These are phyloP conservation scores for Globodera rostochiensis DNA, from an alignment of 1,140 invertebrate genomes.

Conservation along the genomic window DNA sequence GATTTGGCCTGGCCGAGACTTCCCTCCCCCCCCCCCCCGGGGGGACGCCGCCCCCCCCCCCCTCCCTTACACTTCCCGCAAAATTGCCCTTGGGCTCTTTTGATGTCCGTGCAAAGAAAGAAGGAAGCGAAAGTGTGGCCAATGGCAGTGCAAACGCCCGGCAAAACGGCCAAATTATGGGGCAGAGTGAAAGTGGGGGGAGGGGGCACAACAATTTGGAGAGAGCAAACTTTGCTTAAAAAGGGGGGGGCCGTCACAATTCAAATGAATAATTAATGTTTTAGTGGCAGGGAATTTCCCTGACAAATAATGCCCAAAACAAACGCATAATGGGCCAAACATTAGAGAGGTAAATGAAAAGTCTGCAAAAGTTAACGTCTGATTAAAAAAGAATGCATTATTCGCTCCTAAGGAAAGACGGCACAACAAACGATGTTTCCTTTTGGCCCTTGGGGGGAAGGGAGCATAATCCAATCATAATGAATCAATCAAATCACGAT, in stretches of 20 bases:
- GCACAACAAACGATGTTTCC: no score
- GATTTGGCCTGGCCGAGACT: not conserved
- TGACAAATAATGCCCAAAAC: not conserved
- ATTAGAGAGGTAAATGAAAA: no score
- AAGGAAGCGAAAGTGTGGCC: not conserved
- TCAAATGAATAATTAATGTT: conserved; percentile 18
- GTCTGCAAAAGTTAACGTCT: no score
- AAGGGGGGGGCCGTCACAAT: not conserved
- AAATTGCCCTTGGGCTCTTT: not conserved
- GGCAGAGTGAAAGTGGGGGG: not conserved
- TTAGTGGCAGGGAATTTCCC: not conserved
- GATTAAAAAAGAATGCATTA: no score
- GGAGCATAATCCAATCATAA: no score
- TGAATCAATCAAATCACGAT: no score
- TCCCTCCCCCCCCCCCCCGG: not conserved
- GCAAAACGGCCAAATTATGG: not conserved
- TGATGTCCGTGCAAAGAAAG: not conserved
- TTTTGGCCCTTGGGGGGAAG: no score
- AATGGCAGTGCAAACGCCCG: not conserved
- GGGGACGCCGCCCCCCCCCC: no score
- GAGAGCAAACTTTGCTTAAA: not conserved
- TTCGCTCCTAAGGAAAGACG: no score
- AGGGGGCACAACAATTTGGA: not conserved
- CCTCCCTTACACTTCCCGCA: not conserved
- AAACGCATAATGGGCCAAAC: not conserved